Percentiles rank a stretch among this genome's conserved stretches.
Conservation (phyloP, 2,797 vertebrate species). For the Lateolabrax maculatus region DNA sequence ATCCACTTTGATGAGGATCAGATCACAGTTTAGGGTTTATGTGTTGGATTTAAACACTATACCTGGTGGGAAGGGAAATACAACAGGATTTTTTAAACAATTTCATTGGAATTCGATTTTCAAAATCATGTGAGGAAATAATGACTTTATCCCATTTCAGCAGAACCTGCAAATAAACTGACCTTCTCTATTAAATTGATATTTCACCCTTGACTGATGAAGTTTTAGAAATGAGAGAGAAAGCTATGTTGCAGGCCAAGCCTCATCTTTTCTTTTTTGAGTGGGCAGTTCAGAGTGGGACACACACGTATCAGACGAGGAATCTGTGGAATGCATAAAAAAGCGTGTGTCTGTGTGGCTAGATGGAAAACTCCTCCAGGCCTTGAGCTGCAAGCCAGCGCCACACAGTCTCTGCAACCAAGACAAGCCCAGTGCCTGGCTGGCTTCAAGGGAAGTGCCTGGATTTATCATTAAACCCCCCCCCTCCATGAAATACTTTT, state of each 20-base stretch:
- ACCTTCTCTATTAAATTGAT: neutral
- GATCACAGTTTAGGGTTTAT: neutral
- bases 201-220: neutral
- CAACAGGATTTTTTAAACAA: too few relatives aligned
- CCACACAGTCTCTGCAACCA: slow-evolving; percentile 46
- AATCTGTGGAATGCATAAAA: slow-evolving; percentile 80
- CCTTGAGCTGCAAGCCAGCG: slow-evolving; percentile 55
- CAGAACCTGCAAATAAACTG: neutral
- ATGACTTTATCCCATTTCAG: neutral
- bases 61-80: too few relatives aligned
- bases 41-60: too few relatives aligned
- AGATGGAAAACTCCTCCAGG: slow-evolving; percentile 59
- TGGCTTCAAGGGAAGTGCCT: slow-evolving; percentile 44
- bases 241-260: neutral
- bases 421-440: slow-evolving; percentile 32
- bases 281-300: slow-evolving; percentile 22
- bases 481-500: neutral
- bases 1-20: neutral
- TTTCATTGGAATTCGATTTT: too few relatives aligned
- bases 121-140: neutral
- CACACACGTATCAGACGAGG: slow-evolving; percentile 51
- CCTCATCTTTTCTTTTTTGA: neutral
- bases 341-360: slow-evolving; percentile 33
- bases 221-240: neutral
- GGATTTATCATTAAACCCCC: slow-evolving; percentile 52